These are phyloP conservation scores for Bettongia penicillata DNA, from an alignment of 2,113 vertebrate species.

Conservation along the genomic window DNA sequence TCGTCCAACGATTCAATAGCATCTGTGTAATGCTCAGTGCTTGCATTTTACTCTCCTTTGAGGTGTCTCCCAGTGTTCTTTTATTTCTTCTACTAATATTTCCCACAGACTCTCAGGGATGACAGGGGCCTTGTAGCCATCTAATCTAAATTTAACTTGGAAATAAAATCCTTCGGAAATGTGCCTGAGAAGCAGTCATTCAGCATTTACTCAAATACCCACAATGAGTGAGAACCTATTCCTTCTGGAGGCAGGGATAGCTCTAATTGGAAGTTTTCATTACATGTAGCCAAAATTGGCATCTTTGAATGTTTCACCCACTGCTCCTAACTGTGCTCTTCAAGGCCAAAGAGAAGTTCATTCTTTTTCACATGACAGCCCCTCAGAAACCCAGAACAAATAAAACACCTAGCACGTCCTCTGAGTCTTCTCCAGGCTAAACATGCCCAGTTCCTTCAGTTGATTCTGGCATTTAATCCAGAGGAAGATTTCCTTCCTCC, in stretches of 20 bases:
- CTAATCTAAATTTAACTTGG: background rate
- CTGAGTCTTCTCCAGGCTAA: background rate
- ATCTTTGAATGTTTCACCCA: background rate
- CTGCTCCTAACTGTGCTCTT: background rate
- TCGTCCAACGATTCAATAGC: background rate
- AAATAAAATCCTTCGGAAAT: background rate
- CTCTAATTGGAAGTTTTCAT: background rate
- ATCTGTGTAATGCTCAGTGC: constrained; percentile 12
- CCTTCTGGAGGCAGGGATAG: background rate
- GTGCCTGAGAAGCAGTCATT: background rate
- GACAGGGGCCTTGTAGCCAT: background rate
- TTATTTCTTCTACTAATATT: constrained; percentile 21
- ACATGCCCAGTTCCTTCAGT: background rate
- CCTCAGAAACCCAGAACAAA: background rate
- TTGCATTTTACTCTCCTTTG: constrained; percentile 38
- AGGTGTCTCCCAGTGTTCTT: background rate
- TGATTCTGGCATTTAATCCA: background rate
- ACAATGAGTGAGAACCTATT: background rate
- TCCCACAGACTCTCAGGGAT: background rate
- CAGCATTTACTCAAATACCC: background rate
- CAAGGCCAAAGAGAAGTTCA: background rate
- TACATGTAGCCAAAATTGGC: background rate
- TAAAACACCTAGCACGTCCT: background rate
- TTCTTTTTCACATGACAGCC: background rate
- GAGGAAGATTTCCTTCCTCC: background rate